Evolutionary conservation across 2,888 invertebrate genomes (phyloP), one percentile per base, ranked within the genome.

Genomic region (Coremacera marginata): DNA sequence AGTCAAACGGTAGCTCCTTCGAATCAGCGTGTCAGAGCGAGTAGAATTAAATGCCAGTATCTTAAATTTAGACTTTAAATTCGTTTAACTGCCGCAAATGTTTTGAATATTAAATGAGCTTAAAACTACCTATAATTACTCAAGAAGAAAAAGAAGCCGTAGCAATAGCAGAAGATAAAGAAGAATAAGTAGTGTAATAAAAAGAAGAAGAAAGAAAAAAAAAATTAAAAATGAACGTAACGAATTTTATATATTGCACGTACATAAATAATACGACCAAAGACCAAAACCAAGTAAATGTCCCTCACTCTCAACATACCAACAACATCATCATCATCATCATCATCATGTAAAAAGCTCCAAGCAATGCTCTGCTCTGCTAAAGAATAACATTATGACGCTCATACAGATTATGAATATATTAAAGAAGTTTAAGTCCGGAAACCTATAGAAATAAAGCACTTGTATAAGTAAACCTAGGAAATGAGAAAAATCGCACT

Each of bases 51-150:
- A 14, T 27, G 22, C 4, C 25, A 25, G 57, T 25, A 60, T 60
- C 57, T 27, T 8, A 37, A 78, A 82, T 77, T 84, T 86, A 84
- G 86, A 85, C 84, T 86, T 84, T 79, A 83, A 86, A 86, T 84
- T 86, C 86, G 85, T 85, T 84, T 85, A 84, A 84, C 86, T 85
- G 86, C 85, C 84, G 83, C 84, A 85, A 86, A 78, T 79, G 84
- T 81, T 84, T 80, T 84, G 84, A 85, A 84, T 86, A 81, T 83
- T 79, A 86, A 84, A 84, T 84, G 84, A 84, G 86, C 79, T 81
- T 78, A 80, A 79, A 79, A 82, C 25, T 22, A 22, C 22, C 25
- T 51, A 27, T 68, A 68, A 68, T 68, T 68, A 81, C 75, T 31
- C 31, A 55, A 37, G 44, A 25, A n/a, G 11, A 37, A 37, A 8